Percentiles rank a stretch among this genome's conserved stretches.
Evolutionary conservation across 2,113 vertebrate genomes (phyloP).

Genomic region (Falco punctatus): DNA sequence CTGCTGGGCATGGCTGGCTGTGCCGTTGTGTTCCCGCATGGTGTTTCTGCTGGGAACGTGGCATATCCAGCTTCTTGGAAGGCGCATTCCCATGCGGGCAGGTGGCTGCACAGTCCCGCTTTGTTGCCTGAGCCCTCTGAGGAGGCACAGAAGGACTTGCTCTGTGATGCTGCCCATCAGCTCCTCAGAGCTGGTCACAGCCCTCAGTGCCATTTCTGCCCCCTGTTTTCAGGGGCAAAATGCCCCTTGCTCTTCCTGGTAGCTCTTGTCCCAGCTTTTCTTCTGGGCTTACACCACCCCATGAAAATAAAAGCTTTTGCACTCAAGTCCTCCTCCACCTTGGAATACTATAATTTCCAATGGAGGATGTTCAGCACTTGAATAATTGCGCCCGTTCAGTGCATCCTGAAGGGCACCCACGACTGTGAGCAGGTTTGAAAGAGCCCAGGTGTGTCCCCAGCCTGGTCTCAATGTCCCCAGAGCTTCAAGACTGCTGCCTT

Average conservation of each 20-base stretch:
- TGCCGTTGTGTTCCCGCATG: not conserved
- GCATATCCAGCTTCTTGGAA: not conserved
- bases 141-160: not conserved
- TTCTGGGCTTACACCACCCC: not conserved
- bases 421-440: not conserved
- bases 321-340: not conserved
- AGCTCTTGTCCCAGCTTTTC: not conserved
- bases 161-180: rapidly evolving
- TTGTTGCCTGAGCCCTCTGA: not conserved
- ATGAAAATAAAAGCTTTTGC: not conserved
- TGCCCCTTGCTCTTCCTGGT: not conserved
- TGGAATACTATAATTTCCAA: not conserved
- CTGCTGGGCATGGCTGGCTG: rapidly evolving
- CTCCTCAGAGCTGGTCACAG: not conserved
- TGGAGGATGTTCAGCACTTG: not conserved
- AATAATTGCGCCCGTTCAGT: not conserved
- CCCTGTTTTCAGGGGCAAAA: not conserved
- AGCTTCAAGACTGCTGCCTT: not conserved
- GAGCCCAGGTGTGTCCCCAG: not conserved
- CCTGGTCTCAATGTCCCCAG: not conserved
- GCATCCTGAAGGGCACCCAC: not conserved
- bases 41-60: not conserved
- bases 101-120: not conserved
- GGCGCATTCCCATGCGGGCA: not conserved
- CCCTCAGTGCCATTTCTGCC: not conserved